Evolutionary conservation across 1,140 invertebrate genomes (phyloP), one percentile per base, ranked within the genome.

Genomic region (Metopolophium dirhodum): DNA sequence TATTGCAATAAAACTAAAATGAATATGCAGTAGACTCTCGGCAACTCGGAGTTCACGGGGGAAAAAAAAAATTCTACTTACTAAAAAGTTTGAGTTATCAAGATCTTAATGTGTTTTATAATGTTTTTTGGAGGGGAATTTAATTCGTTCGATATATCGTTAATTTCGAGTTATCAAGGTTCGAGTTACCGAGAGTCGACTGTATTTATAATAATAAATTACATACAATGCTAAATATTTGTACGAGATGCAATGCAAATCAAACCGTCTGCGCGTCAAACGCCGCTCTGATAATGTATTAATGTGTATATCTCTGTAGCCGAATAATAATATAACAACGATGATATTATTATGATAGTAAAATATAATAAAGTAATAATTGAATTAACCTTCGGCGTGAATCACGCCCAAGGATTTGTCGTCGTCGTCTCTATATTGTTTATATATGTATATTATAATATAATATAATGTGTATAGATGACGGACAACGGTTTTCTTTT

Each of bases 351-450:
- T 68, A n/a, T n/a, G 30, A 68, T n/a, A n/a, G 30, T 77, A 77
- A 77, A 77, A 85, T 85, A 85, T 85, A 85, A 85, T 85, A 85
- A 23, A 11, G 83, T 85, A 85, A 54, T 89, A 89, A 89, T 89
- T 51, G 87, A 89, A 89, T 89, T 89, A 57, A 57, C 88, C 88
- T 89, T 89, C 88, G 51, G 35, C 1, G 35, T 37, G 35, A 51
- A 54, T 54, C 37, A 87, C 30, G 26, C 51, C 35, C 88, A 89
- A 89, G 88, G 88, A 89, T 89, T 89, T 89, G 37, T 85, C 61
- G 61, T n/a, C 61, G 61, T 68, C 30, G 11, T 41, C 41, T 41
- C 61, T n/a, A 68, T 77, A 18, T 77, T 77, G 30, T 77, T n/a
- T n/a, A 68, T 68, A 68, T n/a, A 54, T 22, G 30, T 68, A 68